Conservation (phyloP, 2,797 vertebrate genomes). For the Protonibea diacanthus region DNA sequence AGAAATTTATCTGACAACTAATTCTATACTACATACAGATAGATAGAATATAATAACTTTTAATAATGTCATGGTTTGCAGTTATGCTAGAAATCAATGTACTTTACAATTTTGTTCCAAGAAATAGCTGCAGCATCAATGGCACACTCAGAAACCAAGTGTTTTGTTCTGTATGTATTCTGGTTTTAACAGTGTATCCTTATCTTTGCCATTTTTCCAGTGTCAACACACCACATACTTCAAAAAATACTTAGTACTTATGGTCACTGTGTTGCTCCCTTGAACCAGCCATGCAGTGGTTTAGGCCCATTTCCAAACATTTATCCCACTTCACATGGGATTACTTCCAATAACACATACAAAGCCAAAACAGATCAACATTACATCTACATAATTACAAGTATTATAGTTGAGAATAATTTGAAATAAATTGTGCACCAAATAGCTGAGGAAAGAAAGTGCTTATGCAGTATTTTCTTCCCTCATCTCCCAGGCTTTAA, state of each 20-base stretch:
- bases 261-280: background rate
- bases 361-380: background rate
- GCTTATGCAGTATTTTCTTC: background rate
- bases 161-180: background rate
- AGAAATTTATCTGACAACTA: background rate
- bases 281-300: background rate
- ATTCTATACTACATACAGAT: background rate
- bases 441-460: background rate
- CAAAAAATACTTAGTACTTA: background rate
- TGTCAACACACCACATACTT: background rate
- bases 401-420: background rate
- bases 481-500: background rate
- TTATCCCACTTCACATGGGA: background rate
- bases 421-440: background rate
- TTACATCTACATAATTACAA: background rate
- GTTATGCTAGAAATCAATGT: background rate
- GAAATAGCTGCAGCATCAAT: background rate
- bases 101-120: background rate
- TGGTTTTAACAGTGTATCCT: background rate
- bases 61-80: background rate
- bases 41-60: background rate
- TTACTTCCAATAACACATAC: background rate
- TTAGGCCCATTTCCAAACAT: background rate
- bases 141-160: background rate
- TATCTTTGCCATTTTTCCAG: background rate